phyloP scores from a whole-genome alignment of 2,113 vertebrate genomes.

The Sterna hirundo region DNA sequence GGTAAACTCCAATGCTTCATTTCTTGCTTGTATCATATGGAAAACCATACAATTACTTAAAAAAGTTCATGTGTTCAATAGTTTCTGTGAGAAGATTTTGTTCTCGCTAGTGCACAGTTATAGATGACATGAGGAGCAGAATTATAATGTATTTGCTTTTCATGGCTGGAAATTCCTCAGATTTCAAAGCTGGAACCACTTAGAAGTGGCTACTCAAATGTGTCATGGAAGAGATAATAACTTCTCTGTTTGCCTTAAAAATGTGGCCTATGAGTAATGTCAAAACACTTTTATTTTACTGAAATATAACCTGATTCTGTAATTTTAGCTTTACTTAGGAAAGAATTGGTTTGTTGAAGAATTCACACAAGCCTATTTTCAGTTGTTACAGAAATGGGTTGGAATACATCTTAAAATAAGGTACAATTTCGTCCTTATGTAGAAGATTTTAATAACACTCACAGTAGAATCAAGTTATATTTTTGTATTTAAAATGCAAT shows the following conservation, averaged over 20 bases:
- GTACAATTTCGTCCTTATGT: background rate
- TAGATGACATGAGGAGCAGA: slow-evolving; percentile 11
- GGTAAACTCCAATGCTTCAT: background rate
- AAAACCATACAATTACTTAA: background rate
- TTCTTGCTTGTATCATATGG: background rate
- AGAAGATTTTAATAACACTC: background rate
- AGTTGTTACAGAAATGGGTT: slow-evolving; percentile 6
- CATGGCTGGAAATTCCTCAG: slow-evolving; percentile 15
- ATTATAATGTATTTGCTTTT: slow-evolving; percentile 11
- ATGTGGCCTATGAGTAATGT: slow-evolving; percentile 38
- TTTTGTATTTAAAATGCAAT: slow-evolving; percentile 25
- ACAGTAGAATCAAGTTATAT: background rate
- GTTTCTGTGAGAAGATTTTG: background rate
- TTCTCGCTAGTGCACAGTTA: background rate
- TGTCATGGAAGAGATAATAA: slow-evolving; percentile 55
- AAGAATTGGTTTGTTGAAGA: slow-evolving; percentile 20
- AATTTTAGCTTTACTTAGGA: slow-evolving; percentile 47
- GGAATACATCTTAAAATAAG: slow-evolving; percentile 21
- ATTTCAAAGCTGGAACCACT: slow-evolving; percentile 62
- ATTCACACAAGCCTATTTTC: background rate
- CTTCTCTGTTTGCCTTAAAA: slow-evolving; percentile 56
- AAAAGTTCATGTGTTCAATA: background rate
- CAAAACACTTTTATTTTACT: slow-evolving; percentile 19
- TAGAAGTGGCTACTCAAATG: slow-evolving; percentile 48
- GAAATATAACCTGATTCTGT: slow-evolving; percentile 40